Conservation (phyloP, 2,797 vertebrate species). For the Cottoperca gobio region DNA sequence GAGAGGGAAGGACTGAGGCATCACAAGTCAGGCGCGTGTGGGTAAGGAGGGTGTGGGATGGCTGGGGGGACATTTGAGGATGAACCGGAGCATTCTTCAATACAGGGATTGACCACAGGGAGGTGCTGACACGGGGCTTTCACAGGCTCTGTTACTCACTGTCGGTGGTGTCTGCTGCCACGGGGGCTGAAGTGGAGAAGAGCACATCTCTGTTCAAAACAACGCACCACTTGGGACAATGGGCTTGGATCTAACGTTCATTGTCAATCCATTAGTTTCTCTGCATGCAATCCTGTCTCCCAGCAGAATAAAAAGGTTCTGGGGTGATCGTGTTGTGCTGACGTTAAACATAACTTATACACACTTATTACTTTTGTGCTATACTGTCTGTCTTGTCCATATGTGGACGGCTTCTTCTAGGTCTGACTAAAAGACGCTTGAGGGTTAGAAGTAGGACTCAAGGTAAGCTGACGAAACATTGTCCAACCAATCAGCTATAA, state of each 20-base stretch:
- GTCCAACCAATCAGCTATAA: neutral
- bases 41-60: conserved; percentile 41
- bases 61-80: conserved; percentile 35
- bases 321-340: too few relatives aligned
- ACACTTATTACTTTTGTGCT: too few relatives aligned
- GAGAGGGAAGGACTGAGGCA: conserved; percentile 8
- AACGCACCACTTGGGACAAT: conserved; percentile 6
- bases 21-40: conserved; percentile 47
- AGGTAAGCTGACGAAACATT: too few relatives aligned
- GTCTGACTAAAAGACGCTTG: too few relatives aligned
- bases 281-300: too few relatives aligned
- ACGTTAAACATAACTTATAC: too few relatives aligned
- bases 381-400: too few relatives aligned
- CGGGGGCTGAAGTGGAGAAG: conserved; percentile 78
- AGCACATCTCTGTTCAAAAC: conserved; percentile 69
- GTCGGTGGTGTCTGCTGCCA: conserved; percentile 69
- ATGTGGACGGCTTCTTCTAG: too few relatives aligned
- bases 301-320: too few relatives aligned
- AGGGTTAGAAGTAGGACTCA: too few relatives aligned
- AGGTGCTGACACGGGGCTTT: conserved; percentile 54
- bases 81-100: conserved; percentile 46
- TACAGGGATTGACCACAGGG: conserved; percentile 70
- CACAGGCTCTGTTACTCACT: conserved; percentile 76
- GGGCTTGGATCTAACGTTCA: neutral
- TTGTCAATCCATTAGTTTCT: neutral